Conservation (phyloP, 2,113 vertebrate species). For the Vulpes vulpes region DNA sequence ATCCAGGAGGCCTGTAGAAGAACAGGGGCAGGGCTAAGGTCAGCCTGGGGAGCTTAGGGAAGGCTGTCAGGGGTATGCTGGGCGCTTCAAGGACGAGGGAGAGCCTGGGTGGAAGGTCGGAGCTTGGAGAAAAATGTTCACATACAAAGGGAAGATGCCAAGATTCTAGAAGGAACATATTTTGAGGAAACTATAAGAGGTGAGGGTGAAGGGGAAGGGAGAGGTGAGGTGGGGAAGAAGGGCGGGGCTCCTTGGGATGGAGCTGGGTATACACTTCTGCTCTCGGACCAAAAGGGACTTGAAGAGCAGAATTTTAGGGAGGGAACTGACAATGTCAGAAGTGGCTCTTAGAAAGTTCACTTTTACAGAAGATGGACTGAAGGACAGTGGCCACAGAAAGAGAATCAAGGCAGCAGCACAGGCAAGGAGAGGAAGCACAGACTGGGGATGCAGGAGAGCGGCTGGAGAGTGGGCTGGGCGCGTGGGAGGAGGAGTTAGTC, state of each 20-base stretch:
- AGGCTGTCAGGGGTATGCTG: neutral
- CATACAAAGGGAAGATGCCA: neutral
- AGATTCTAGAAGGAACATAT: neutral
- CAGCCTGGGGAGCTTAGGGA: neutral
- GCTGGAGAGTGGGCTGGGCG: neutral
- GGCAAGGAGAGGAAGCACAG: neutral
- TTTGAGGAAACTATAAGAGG: neutral
- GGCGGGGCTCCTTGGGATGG: neutral
- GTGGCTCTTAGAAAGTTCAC: neutral
- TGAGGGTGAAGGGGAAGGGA: neutral
- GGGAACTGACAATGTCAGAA: neutral
- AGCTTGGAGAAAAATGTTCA: neutral
- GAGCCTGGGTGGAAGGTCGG: neutral
- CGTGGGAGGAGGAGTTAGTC: neutral
- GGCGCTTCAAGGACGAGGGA: neutral
- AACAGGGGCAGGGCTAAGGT: neutral
- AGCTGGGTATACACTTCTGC: neutral
- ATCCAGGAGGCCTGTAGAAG: neutral
- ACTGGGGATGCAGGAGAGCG: neutral
- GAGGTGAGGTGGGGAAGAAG: neutral
- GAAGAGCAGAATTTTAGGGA: neutral
- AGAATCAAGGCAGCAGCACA: neutral
- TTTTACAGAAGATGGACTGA: neutral
- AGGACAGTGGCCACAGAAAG: neutral
- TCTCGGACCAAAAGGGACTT: neutral